These are phyloP conservation scores for Drosophila malerkotliana DNA, from an alignment of 1,140 invertebrate genomes.

Conservation along the genomic window DNA sequence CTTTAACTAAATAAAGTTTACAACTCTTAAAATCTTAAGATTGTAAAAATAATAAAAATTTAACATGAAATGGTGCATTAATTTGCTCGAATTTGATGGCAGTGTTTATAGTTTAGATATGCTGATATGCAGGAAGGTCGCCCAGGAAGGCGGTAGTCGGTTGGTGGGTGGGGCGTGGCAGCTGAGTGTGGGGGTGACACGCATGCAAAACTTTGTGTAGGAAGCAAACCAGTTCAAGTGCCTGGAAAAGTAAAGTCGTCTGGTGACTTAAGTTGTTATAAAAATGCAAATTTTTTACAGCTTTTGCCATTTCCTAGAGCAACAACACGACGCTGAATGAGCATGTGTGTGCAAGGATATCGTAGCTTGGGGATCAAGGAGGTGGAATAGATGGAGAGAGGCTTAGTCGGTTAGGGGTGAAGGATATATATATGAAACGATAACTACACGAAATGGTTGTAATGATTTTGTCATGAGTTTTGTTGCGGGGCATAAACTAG, in stretches of 20 bases:
- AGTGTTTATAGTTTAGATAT: constrained; percentile 47
- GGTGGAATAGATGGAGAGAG: too few relatives aligned
- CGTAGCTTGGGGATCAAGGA: neutral
- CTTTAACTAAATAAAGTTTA: neutral
- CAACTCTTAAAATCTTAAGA: neutral
- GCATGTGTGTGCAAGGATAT: neutral
- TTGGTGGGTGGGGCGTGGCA: neutral
- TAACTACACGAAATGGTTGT: constrained; percentile 58
- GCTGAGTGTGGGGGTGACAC: constrained; percentile 32
- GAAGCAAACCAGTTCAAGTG: constrained; percentile 63
- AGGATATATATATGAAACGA: constrained; percentile 22
- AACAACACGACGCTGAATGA: constrained; percentile 12
- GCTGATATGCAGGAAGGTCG: constrained; percentile 35
- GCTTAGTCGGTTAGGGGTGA: neutral
- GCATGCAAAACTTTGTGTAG: constrained; percentile 62
- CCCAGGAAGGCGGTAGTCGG: neutral
- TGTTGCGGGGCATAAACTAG: constrained; percentile 18
- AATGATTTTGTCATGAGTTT: constrained; percentile 61
- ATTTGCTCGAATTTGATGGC: constrained; percentile 7
- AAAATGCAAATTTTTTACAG: constrained; percentile 71
- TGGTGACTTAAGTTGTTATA: constrained; percentile 71
- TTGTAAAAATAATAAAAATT: neutral
- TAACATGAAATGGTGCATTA: neutral
- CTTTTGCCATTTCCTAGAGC: constrained; percentile 61
- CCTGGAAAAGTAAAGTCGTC: constrained; percentile 67